Percentiles rank a stretch among this genome's conserved stretches.
phyloP scores from a whole-genome alignment of 2,797 vertebrate species.

The Thripadectes ignobilis region DNA sequence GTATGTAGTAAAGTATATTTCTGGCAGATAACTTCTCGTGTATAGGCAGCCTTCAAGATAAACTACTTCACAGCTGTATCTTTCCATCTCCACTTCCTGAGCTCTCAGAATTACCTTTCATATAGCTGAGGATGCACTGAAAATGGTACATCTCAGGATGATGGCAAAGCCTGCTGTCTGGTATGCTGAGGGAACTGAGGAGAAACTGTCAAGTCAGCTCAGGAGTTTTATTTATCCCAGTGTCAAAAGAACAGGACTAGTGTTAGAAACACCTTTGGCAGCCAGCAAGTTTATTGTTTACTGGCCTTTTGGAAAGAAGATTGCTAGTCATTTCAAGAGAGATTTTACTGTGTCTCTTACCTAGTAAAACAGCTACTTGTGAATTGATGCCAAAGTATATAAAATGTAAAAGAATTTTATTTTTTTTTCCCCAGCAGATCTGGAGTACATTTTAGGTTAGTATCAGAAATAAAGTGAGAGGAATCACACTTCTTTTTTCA shows the following conservation, averaged over 20 bases:
- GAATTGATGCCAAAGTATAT: not conserved
- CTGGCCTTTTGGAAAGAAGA: not conserved
- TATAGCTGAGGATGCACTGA: not conserved
- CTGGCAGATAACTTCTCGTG: not conserved
- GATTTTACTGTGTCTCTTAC: not conserved
- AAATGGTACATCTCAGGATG: not conserved
- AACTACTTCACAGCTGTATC: not conserved
- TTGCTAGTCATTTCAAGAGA: not conserved
- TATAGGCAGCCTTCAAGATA: not conserved
- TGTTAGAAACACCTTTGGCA: not conserved
- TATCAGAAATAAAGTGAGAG: not conserved
- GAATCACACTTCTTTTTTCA: not conserved
- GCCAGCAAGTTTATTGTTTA: not conserved
- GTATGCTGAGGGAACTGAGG: fast-evolving
- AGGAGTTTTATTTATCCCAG: not conserved
- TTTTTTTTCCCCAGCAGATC: not conserved
- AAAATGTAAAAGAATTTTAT: not conserved
- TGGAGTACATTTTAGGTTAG: not conserved
- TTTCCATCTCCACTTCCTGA: not conserved
- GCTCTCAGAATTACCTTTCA: not conserved
- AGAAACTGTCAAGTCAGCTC: not conserved
- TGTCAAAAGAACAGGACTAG: not conserved
- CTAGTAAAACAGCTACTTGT: not conserved
- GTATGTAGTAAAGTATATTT: not conserved
- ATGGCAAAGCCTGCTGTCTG: not conserved